phyloP scores from a whole-genome alignment of 2,888 invertebrate genomes.

The Drosophila aldrichi region DNA sequence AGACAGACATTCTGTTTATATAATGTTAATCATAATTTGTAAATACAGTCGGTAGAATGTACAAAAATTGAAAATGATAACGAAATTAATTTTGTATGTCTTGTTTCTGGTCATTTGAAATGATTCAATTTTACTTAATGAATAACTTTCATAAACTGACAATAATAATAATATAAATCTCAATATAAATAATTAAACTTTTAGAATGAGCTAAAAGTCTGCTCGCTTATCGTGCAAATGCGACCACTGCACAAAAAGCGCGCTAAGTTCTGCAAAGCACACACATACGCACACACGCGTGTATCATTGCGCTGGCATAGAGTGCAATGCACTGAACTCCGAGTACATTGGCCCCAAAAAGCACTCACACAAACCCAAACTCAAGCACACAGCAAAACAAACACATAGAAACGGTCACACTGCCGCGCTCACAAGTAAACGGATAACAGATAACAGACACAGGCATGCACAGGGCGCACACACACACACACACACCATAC shows the following conservation, averaged over 20 bases:
- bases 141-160: neutral
- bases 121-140: neutral
- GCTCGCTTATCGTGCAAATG: neutral
- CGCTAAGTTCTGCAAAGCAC: neutral
- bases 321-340: conserved; percentile 72
- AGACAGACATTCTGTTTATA: neutral
- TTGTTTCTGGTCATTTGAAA: neutral
- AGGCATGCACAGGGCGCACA: conserved; percentile 24
- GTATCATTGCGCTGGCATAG: conserved; percentile 21
- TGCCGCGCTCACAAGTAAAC: conserved; percentile 43
- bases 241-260: neutral
- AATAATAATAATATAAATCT: neutral
- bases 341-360: conserved; percentile 73
- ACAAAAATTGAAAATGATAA: neutral
- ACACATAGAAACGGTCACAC: conserved; percentile 44
- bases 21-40: neutral
- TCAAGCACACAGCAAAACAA: neutral
- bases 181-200: neutral
- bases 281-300: neutral
- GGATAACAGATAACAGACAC: conserved; percentile 61
- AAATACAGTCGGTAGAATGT: neutral
- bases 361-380: neutral
- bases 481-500: conserved; percentile 5
- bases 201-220: neutral
- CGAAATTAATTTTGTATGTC: neutral